phyloP scores from a whole-genome alignment of 2,888 invertebrate genomes.

The Hoplodrina blanda region DNA sequence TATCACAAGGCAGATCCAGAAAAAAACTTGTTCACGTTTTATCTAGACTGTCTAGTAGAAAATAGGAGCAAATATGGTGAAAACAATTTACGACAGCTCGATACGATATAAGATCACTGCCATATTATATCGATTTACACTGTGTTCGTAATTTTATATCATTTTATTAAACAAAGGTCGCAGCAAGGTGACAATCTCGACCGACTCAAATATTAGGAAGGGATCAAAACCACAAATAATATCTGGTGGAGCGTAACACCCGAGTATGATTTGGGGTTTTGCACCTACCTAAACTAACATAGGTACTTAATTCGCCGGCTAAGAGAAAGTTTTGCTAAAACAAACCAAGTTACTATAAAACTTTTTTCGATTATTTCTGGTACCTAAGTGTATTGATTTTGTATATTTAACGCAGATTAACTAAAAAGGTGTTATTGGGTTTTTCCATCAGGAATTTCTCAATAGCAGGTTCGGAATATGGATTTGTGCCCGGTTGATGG shows the following conservation, averaged over 20 bases:
- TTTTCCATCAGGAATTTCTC: too few species aligned
- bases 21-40: constrained; percentile 20
- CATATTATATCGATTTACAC: constrained; percentile 16
- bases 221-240: constrained; percentile 46
- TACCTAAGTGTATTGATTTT: too few species aligned
- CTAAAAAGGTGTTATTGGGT: too few species aligned
- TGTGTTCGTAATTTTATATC: constrained; percentile 25
- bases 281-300: constrained; percentile 2
- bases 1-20: constrained; percentile 23
- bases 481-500: too few species aligned
- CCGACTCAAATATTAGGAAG: constrained; percentile 33
- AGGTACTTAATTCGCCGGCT: neutral
- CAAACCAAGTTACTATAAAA: too few species aligned
- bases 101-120: constrained; percentile 2
- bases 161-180: constrained; percentile 21
- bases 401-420: too few species aligned
- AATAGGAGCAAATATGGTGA: constrained; percentile 1
- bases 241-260: constrained; percentile 21
- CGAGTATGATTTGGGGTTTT: constrained; percentile 33
- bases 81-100: neutral
- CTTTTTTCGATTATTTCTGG: too few species aligned
- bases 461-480: too few species aligned
- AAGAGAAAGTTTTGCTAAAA: too few species aligned
- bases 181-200: constrained; percentile 16
- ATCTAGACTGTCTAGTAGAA: neutral